Evolutionary conservation across 2,888 invertebrate species (phyloP).

Genomic region (Cephus pulcher): DNA sequence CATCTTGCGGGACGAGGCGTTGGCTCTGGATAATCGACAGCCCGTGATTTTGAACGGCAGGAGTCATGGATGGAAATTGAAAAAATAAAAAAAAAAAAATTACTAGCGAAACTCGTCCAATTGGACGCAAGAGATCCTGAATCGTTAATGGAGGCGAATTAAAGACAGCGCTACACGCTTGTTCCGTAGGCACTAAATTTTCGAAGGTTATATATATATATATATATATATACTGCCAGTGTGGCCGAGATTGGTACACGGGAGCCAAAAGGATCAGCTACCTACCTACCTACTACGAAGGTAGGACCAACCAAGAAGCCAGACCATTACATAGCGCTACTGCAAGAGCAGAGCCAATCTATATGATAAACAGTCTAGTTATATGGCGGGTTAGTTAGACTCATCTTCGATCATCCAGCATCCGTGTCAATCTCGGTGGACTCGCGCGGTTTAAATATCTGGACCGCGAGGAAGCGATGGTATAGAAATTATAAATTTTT

Average conservation of each 20-base stretch:
- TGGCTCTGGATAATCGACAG: background rate
- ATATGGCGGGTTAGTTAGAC: constrained; percentile 25
- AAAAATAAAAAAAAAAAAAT: background rate
- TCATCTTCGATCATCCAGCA: constrained; percentile 19
- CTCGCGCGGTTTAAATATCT: background rate
- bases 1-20: constrained; percentile 16
- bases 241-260: background rate
- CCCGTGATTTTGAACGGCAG: background rate
- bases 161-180: background rate
- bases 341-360: constrained; percentile 49
- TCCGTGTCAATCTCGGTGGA: constrained; percentile 37
- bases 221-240: background rate
- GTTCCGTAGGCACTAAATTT: background rate
- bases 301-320: constrained; percentile 10
- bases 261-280: constrained; percentile 1
- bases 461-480: background rate
- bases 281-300: background rate
- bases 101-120: background rate
- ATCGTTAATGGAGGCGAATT: background rate
- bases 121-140: background rate
- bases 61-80: background rate
- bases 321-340: background rate
- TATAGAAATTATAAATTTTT: background rate
- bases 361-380: constrained; percentile 62
- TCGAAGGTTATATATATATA: background rate